Conservation (phyloP, 2,797 vertebrate species). For the Pitangus sulphuratus region DNA sequence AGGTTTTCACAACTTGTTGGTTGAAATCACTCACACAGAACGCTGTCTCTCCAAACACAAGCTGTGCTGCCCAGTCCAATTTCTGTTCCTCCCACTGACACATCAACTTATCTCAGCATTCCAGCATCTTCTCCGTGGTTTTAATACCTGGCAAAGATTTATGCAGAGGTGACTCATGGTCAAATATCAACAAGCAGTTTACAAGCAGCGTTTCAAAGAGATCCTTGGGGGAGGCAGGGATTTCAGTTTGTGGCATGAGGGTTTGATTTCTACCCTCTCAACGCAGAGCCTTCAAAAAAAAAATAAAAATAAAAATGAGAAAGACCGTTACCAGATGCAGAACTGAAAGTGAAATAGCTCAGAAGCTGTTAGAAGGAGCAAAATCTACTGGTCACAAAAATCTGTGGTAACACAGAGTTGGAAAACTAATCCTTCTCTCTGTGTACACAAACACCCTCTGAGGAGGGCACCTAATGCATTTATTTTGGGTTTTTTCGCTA, state of each 20-base stretch:
- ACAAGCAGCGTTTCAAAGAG: neutral
- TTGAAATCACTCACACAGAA: constrained; percentile 19
- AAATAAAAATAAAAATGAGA: neutral
- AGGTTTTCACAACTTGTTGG: constrained; percentile 39
- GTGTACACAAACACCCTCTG: neutral
- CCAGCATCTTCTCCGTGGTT: neutral
- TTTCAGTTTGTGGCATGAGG: neutral
- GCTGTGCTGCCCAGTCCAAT: neutral
- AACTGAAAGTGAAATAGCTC: neutral
- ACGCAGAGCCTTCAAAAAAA: neutral
- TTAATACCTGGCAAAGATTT: neutral
- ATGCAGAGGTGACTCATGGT: neutral
- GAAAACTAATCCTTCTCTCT: neutral
- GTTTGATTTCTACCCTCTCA: neutral
- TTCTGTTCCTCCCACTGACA: neutral
- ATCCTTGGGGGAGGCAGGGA: neutral
- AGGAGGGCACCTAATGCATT: neutral
- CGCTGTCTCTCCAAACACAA: neutral
- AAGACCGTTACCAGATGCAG: neutral
- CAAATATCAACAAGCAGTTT: constrained; percentile 32
- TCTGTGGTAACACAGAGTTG: neutral
- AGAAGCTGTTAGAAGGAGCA: neutral
- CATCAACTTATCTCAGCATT: neutral
- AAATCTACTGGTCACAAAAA: neutral
- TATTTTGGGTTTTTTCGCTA: neutral